Conservation (phyloP, 2,113 vertebrate species). For the human region GRCh38 chr1:66671001-66671500, state of each 20-base stretch:
- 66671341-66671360: not conserved
- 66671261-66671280: not conserved
- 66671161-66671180: constrained; percentile 49
- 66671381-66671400: not conserved
- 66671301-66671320: constrained; percentile 2
- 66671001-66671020: constrained; percentile 98
- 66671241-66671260: not conserved
- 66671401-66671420: not conserved
- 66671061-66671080: constrained; percentile 62
- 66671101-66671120: constrained; percentile 17
- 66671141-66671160: constrained; percentile 40
- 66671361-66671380: not conserved
- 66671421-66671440: not conserved
- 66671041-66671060: constrained; percentile 55
- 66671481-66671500: constrained; percentile 23
- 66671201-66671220: constrained; percentile 51
- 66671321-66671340: not conserved
- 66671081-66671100: constrained; percentile 35
- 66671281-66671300: constrained; percentile 43
- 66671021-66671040: constrained; percentile 87
- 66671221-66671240: constrained; percentile 1
- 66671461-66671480: not conserved
- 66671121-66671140: constrained; percentile 49
- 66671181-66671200: not conserved
- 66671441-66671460: not conserved